These are phyloP conservation scores for Phasia obesa DNA, from an alignment of 2,888 invertebrate genomes.

Conservation along the genomic window DNA sequence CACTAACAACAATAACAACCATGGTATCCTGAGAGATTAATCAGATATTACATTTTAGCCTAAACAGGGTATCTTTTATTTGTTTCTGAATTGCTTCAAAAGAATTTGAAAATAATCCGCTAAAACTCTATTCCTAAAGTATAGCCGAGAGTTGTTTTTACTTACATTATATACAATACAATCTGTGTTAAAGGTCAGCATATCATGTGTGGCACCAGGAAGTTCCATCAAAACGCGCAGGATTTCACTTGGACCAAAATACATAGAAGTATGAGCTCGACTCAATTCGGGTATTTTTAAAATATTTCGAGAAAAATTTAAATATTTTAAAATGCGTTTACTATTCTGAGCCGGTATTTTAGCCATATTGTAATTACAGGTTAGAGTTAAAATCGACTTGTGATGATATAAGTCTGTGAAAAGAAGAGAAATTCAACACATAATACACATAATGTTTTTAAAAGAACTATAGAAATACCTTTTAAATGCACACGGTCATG, in stretches of 20 bases:
- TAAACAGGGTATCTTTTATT: too few relatives aligned
- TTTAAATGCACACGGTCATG: slow-evolving; percentile 73
- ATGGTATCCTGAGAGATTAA: slow-evolving; percentile 71
- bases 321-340: slow-evolving; percentile 77
- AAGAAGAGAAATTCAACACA: too few relatives aligned
- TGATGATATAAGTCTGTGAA: slow-evolving; percentile 72
- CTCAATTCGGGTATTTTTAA: slow-evolving; percentile 73
- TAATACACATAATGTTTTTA: slow-evolving; percentile 11
- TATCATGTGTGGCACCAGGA: slow-evolving; percentile 76
- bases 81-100: too few relatives aligned
- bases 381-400: slow-evolving; percentile 77
- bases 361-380: slow-evolving; percentile 74
- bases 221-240: slow-evolving; percentile 75
- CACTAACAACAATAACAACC: slow-evolving; percentile 72
- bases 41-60: too few relatives aligned
- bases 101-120: too few relatives aligned
- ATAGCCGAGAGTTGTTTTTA: background rate
- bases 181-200: slow-evolving; percentile 75
- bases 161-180: slow-evolving; percentile 73
- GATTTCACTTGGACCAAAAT: slow-evolving; percentile 76
- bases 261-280: slow-evolving; percentile 73
- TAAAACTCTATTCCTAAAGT: too few relatives aligned
- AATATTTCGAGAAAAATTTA: slow-evolving; percentile 75
- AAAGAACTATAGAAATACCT: slow-evolving; percentile 63
- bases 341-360: slow-evolving; percentile 71